Evolutionary conservation across 2,888 invertebrate genomes (phyloP).

Genomic region (Parnassius glacialis): DNA sequence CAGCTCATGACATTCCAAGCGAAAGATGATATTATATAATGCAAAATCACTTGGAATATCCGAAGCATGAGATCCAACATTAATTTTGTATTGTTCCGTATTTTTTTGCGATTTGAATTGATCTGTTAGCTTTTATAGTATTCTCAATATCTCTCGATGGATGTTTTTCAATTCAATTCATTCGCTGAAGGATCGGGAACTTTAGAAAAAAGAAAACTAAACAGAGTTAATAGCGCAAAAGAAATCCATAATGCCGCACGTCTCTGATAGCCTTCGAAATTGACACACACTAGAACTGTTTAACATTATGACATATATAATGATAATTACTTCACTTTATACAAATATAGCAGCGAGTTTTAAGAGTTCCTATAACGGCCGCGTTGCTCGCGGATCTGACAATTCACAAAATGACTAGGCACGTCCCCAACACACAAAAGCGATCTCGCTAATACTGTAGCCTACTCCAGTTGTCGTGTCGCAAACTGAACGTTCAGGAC

Average conservation of each 20-base stretch:
- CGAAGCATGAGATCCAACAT: background rate
- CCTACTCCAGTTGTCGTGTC: constrained; percentile 36
- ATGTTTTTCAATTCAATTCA: background rate
- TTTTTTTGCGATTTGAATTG: too few relatives aligned
- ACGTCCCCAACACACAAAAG: constrained; percentile 58
- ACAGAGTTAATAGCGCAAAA: background rate
- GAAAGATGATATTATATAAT: background rate
- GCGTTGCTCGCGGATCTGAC: constrained; percentile 72
- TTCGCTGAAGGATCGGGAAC: constrained; percentile 33
- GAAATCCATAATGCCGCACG: constrained; percentile 40
- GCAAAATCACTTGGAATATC: background rate
- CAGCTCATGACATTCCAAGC: too few relatives aligned
- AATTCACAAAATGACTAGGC: constrained; percentile 81
- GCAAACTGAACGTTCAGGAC: constrained; percentile 29
- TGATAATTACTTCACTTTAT: constrained; percentile 82
- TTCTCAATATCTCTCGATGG: too few relatives aligned
- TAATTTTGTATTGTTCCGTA: background rate
- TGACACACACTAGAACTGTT: constrained; percentile 74
- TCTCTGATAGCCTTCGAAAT: constrained; percentile 79
- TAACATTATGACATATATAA: constrained; percentile 75
- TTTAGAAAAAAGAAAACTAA: background rate
- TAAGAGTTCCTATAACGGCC: constrained; percentile 87
- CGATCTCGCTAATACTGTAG: constrained; percentile 53
- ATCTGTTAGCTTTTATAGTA: too few relatives aligned
- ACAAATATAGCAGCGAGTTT: constrained; percentile 89